These are phyloP conservation scores for Elaeidobius kamerunicus DNA, from an alignment of 2,888 invertebrate species.

Conservation along the genomic window DNA sequence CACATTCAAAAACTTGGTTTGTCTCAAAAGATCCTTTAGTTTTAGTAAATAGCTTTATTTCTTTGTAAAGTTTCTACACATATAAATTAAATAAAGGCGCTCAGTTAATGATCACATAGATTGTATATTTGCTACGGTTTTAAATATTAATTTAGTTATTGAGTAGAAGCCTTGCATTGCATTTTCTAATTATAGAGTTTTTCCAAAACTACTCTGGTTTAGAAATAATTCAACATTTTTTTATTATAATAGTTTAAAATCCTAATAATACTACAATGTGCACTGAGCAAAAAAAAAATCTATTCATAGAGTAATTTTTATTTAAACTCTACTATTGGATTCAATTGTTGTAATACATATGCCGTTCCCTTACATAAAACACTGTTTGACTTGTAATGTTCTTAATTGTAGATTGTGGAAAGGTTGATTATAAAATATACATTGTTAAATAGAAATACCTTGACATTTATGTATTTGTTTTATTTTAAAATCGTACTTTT, in stretches of 20 bases:
- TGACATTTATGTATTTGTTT: conserved; percentile 47
- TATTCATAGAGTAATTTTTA: no score
- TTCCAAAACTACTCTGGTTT: no score
- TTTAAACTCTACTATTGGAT: conserved; percentile 3
- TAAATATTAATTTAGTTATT: conserved; percentile 19
- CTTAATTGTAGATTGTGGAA: conserved; percentile 55
- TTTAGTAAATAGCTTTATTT: neutral
- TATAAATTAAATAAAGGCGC: conserved; percentile 6
- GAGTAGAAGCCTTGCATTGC: conserved; percentile 6
- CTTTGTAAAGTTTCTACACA: neutral
- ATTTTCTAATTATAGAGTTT: no score
- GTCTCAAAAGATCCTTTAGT: neutral
- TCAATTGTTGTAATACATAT: conserved; percentile 23
- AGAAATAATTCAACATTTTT: no score
- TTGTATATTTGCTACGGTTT: conserved; percentile 13
- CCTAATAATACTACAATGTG: no score
- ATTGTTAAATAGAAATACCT: conserved; percentile 55
- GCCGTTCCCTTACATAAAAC: conserved; percentile 49
- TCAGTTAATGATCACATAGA: conserved; percentile 7
- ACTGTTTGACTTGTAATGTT: conserved; percentile 50
- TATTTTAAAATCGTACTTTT: no score
- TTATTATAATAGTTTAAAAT: no score
- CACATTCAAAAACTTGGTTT: conserved; percentile 6
- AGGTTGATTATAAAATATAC: conserved; percentile 55
- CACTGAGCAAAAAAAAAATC: no score